Base-by-base conservation (phyloP, 1,140 invertebrate genomes). In the Lordiphosa clarofinis region DNA sequence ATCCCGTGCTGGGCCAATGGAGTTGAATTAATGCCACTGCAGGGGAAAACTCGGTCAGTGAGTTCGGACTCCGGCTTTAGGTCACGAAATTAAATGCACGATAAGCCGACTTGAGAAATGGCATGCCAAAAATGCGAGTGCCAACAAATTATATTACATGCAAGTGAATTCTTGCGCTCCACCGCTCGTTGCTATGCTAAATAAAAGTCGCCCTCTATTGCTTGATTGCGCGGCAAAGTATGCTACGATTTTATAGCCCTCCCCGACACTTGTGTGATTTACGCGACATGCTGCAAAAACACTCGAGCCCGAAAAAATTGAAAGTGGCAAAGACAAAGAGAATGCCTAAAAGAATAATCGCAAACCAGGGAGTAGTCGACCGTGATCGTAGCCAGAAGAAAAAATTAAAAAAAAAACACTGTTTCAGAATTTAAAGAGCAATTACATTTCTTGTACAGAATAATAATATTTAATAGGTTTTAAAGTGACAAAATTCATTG, bases 191-290 rank as follows among this genome's bases (percentile, higher is more conserved):
- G 28, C 28, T 31, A 31, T 35, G 47, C 46, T 33, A 63, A 67
- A 65, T 65, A 65, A 69, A 65, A 69, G 61, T 59, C 49, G 46
- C 39, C 28, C 31, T 33, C 39, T 48, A 56, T 63, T 67, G 58
- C 68, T 58, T 72, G 31, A 69, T 63, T 58, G 64, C 36, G 49
- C 37, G 62, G 59, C 53, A 56, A 55, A 70, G 58, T 56, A 56
- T 81, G 52, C 58, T 47, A 61, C 67, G 44, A 72, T 82, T 72
- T 82, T 63, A 57, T 50, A 63, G 72, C 61, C 67, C 24, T 13
- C 55, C 15, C 48, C 72, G 76, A 81, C 75, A 72, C 63, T 75
- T 81, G 48, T 68, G 72, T 81, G 75, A 81, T 81, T 81, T 81
- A 81, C 72, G 76, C 66, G 58, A 48, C 40, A 52, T 31, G 55